Conservation (phyloP, 92 coral and sea anemone species). For the Paramuricea clavata region DNA sequence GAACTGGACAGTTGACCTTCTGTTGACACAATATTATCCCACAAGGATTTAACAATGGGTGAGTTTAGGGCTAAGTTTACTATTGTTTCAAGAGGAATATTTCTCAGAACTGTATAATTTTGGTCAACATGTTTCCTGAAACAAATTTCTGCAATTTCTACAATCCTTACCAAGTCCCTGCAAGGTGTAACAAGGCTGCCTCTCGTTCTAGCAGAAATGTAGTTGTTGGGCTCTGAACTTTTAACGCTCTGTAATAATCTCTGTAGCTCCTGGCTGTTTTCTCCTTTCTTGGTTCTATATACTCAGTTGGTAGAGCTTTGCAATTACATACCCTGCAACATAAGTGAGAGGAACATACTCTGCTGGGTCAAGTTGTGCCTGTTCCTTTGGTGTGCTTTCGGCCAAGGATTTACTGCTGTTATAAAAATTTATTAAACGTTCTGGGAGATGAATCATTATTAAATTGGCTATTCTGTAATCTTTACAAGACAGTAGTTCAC, state of each 20-base stretch:
- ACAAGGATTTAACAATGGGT: conserved; percentile 1
- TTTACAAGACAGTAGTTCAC: background rate
- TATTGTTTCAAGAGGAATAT: background rate
- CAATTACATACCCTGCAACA: background rate
- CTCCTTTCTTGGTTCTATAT: background rate
- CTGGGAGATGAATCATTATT: background rate
- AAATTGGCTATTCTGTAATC: background rate
- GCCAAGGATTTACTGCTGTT: background rate
- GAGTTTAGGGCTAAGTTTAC: background rate
- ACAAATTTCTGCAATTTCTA: background rate
- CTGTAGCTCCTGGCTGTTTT: background rate
- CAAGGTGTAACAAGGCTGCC: background rate
- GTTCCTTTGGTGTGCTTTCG: background rate
- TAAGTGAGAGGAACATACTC: too few relatives aligned
- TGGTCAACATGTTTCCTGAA: background rate
- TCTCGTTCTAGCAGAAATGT: conserved; percentile 9
- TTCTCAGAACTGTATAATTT: background rate
- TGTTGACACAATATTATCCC: background rate
- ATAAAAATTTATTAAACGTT: too few relatives aligned
- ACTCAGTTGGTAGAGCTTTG: background rate
- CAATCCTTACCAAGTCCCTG: background rate
- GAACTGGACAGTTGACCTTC: too few relatives aligned
- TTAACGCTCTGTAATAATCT: background rate
- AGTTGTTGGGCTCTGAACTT: conserved; percentile 5
- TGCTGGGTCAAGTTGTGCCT: background rate